Base-by-base conservation (phyloP, 35 echinoderm and acorn worm species). In the Ophioderma brevispina region DNA sequence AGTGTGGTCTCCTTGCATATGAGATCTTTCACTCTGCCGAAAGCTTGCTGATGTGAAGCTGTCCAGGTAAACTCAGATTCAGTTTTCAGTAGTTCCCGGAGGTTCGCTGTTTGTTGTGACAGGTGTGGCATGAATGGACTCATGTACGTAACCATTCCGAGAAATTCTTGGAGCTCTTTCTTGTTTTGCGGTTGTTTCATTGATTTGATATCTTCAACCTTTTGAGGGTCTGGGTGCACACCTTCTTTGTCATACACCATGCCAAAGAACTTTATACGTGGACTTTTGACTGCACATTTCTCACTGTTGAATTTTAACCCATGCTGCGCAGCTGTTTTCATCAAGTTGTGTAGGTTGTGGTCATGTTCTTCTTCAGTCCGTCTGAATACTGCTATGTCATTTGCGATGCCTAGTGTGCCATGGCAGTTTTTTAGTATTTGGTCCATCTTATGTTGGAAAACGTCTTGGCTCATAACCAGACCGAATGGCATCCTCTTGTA, bases 111-210 rank as follows among this genome's bases (percentile, higher is more conserved):
- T 33, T 81, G 63, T 21, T 36, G 33, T 5, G 94, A 87, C 32
- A 95, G 64, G 33, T 84, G 86, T 18, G 84, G 84, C 33, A 96
- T 93, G 43, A 96, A 96, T 13, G 90, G 90, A 23, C 36, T 32
- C 42, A 96, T 19, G 38, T 87, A 82, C n/a, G 38, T 90, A 23
- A 82, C 43, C 88, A 90, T 90, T 35, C 89, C 36, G 28, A 94
- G 38, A 36, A 90, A 55, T 55, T 85, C 41, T 79, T 90, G 75
- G 32, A 76, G 49, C 37, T 79, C 41, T 78, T 87, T 80, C 36
- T 84, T 56, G 36, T 52, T 80, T 55, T 79, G 40, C 17, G 92
- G 87, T 32, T 38, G 17, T 64, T 23, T 8, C 80, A 86, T 21
- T 36, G 64, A 55, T 31, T 80, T 63, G 36, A 90, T 86, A 28